phyloP scores from a whole-genome alignment of 2,797 vertebrate genomes.

The Catharus ustulatus region DNA sequence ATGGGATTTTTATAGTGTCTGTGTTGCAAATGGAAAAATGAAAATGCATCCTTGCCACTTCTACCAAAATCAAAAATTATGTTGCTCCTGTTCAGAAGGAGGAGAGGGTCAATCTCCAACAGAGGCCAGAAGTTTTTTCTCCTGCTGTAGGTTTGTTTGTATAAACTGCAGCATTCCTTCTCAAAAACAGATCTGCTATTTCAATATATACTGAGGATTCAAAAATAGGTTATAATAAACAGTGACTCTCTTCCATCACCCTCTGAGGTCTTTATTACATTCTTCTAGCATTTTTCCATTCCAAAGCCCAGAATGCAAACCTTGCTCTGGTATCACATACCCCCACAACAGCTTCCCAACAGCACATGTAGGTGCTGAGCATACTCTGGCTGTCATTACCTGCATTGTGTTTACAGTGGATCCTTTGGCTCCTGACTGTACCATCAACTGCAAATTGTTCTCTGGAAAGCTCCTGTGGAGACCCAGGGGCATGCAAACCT shows the following conservation, averaged over 20 bases:
- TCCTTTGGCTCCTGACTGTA: slow-evolving; percentile 97
- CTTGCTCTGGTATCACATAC: not conserved
- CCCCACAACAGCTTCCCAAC: not conserved
- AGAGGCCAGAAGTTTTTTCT: not conserved
- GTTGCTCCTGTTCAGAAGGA: not conserved
- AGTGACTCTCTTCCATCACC: not conserved
- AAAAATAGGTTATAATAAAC: not conserved
- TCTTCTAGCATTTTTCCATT: not conserved
- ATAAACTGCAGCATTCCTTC: not conserved
- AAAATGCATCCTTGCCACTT: not conserved
- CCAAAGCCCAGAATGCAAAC: not conserved
- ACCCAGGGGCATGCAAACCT: slow-evolving; percentile 96
- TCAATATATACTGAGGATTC: not conserved
- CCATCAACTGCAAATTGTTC: slow-evolving; percentile 98
- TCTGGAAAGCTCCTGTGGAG: slow-evolving; percentile 93
- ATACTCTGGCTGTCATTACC: slow-evolving; percentile 72
- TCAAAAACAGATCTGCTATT: not conserved
- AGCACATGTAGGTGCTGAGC: not conserved
- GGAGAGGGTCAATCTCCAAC: not conserved
- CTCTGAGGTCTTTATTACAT: not conserved
- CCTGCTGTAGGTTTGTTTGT: not conserved
- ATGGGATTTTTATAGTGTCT: not conserved
- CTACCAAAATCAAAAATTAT: not conserved
- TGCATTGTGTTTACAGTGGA: slow-evolving; percentile 99
- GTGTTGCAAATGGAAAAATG: not conserved